Conservation (phyloP, 2,113 vertebrate genomes). For the Pyrgilauda ruficollis region DNA sequence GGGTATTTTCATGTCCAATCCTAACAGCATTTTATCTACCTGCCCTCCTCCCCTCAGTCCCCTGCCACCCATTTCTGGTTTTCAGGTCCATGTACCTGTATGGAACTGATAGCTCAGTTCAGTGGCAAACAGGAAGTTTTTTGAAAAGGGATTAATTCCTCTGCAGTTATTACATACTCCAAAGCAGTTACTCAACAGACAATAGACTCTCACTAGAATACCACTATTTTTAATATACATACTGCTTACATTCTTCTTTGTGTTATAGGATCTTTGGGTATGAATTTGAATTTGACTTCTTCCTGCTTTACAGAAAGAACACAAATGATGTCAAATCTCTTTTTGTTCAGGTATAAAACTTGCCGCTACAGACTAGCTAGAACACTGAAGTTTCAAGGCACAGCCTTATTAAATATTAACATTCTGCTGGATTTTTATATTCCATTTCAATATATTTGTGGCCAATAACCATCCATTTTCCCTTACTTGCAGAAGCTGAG, state of each 20-base stretch:
- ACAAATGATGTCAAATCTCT: conserved; percentile 30
- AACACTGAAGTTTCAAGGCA: conserved; percentile 67
- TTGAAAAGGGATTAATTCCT: background rate
- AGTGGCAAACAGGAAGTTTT: background rate
- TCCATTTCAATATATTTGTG: conserved; percentile 73
- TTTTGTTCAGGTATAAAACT: conserved; percentile 57
- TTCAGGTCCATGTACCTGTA: background rate
- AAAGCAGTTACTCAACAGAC: background rate
- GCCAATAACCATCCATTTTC: conserved; percentile 71
- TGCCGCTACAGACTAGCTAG: conserved; percentile 36
- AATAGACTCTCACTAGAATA: background rate
- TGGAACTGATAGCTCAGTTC: background rate
- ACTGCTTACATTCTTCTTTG: background rate
- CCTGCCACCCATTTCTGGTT: background rate
- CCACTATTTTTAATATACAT: background rate
- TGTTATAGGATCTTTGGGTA: background rate
- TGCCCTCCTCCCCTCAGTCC: fast-evolving
- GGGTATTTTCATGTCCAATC: background rate
- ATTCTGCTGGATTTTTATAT: conserved; percentile 73
- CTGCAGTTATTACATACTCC: background rate
- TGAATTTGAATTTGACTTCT: conserved; percentile 35
- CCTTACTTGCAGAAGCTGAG: conserved; percentile 67
- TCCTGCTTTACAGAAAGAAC: conserved; percentile 26
- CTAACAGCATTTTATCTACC: background rate
- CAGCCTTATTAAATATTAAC: conserved; percentile 78